Evolutionary conservation across 2,113 vertebrate species (phyloP).

Genomic region (Thymallus thymallus): DNA sequence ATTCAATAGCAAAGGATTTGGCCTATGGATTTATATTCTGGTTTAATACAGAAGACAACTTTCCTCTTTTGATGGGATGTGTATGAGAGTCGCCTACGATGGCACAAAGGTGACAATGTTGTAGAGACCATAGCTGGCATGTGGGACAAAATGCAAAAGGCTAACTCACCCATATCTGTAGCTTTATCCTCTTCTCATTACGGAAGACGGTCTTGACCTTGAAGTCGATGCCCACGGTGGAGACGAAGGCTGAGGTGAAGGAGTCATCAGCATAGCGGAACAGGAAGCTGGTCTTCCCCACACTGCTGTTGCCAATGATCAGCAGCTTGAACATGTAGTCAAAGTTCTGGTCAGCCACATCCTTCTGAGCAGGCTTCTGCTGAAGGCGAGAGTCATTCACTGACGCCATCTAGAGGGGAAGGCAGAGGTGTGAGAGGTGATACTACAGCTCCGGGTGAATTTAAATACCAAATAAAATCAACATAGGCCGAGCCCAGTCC

Average conservation of each 20-base stretch:
- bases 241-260: conserved; percentile 88
- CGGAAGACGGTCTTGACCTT: conserved; percentile 92
- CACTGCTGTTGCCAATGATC: conserved; percentile 90
- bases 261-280: conserved; percentile 91
- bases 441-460: background rate
- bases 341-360: conserved; percentile 89
- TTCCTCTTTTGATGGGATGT: too few species aligned
- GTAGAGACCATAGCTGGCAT: too few species aligned
- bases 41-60: too few species aligned
- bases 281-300: conserved; percentile 91
- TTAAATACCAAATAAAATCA: too few species aligned
- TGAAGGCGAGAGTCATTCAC: conserved; percentile 74
- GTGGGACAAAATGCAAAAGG: too few species aligned
- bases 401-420: conserved; percentile 76
- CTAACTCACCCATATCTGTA: conserved; percentile 88
- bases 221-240: conserved; percentile 92
- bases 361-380: conserved; percentile 77
- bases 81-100: too few species aligned
- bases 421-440: background rate
- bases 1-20: too few species aligned
- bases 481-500: background rate
- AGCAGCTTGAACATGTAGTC: conserved; percentile 95
- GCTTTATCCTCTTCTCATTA: conserved; percentile 89
- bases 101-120: too few species aligned
- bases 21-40: too few species aligned